Percentiles rank a stretch among this genome's conserved stretches.
These are phyloP conservation scores for Oxycera nigricornis DNA, from an alignment of 2,888 invertebrate genomes.

Conservation along the genomic window DNA sequence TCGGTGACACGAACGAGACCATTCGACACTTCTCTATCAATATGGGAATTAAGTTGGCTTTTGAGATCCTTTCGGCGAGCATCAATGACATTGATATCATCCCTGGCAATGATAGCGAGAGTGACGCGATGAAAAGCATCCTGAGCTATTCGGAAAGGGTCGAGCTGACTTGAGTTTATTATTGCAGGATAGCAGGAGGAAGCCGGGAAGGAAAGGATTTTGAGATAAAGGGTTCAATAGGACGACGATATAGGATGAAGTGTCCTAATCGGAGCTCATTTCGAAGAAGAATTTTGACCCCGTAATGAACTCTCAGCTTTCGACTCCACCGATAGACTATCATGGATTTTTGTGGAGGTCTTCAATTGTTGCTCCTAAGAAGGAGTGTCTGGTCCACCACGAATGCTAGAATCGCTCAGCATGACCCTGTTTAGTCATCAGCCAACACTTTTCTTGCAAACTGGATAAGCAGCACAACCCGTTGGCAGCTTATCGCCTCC, in stretches of 20 bases:
- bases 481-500: background rate
- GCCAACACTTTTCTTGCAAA: background rate
- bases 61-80: background rate
- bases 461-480: background rate
- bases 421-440: background rate
- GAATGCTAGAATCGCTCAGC: too few relatives aligned
- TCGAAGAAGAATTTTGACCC: too few relatives aligned
- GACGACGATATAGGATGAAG: too few relatives aligned
- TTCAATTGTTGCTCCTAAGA: too few relatives aligned
- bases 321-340: too few relatives aligned
- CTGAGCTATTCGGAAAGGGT: background rate
- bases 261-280: too few relatives aligned
- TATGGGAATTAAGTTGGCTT: conserved; percentile 12
- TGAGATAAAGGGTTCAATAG: too few relatives aligned
- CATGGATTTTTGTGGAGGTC: too few relatives aligned
- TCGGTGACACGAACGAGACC: conserved; percentile 19
- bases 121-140: background rate
- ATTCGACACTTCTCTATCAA: conserved; percentile 18
- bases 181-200: too few relatives aligned
- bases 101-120: background rate
- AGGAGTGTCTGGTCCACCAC: too few relatives aligned
- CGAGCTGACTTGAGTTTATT: background rate
- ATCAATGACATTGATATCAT: background rate
- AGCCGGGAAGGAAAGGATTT: too few relatives aligned
- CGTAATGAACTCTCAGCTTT: too few relatives aligned